Evolutionary conservation across 1,140 invertebrate genomes (phyloP).

Genomic region (Bombus terrestris): DNA sequence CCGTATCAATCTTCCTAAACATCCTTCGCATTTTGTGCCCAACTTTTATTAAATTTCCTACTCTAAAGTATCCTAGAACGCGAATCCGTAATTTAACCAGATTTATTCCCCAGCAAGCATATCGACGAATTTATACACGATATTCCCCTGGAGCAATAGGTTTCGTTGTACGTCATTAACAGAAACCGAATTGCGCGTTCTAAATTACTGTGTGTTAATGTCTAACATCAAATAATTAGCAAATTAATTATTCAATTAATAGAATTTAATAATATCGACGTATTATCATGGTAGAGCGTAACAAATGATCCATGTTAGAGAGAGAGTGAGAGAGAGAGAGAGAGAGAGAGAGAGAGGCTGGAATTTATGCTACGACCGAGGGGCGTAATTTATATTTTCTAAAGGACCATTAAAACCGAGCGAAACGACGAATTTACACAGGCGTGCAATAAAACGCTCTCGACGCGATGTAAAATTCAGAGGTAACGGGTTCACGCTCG

Average conservation of each 20-base stretch:
- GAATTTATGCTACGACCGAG: constrained; percentile 18
- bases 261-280: constrained; percentile 22
- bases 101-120: background rate
- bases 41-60: background rate
- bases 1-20: background rate
- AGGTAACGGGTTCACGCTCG: background rate
- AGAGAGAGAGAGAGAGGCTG: background rate
- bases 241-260: constrained; percentile 26
- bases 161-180: background rate
- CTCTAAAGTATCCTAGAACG: background rate
- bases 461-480: constrained; percentile 24
- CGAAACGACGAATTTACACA: constrained; percentile 25
- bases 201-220: constrained; percentile 1
- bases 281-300: background rate
- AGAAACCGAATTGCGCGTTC: background rate
- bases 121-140: background rate
- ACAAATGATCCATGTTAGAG: constrained; percentile 14
- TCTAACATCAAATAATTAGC: constrained; percentile 21
- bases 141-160: background rate
- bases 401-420: constrained; percentile 34
- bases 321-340: background rate
- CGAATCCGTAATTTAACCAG: background rate
- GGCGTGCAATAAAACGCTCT: constrained; percentile 7
- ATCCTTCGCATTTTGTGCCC: background rate
- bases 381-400: constrained; percentile 41